Base-by-base conservation (phyloP, 2,888 invertebrate species). In the Anticlea derivata region DNA sequence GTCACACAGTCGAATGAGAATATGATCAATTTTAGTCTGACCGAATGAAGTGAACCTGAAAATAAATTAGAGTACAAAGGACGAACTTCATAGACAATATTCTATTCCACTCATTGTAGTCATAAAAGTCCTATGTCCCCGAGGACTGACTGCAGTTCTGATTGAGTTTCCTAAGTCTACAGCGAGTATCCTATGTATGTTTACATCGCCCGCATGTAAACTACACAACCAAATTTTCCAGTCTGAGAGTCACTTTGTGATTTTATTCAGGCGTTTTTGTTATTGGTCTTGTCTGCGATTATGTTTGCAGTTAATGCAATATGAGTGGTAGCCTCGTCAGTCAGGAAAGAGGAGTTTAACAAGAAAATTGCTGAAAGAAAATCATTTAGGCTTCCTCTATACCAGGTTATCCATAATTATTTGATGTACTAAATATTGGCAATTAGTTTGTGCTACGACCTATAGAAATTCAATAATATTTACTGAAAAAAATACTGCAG, bases 151-250 rank as follows among this genome's bases (percentile, higher is more conserved):
- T 23, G 20, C 41, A 41, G 43, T 47, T 52, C 56, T 45, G 50
- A 52, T 55, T 34, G 46, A 59, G 60, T 53, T 60, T 68, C 55
- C 46, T 67, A 68, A 66, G 63, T 70, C 67, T 67, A 63, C 55
- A 45, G 46, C 48, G 56, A 46, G 49, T 58, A 52, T 54, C 49
- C 57, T 66, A 64, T 81, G 74, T 66, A 64, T 81, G 74, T 85
- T 81, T 82, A 72, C 75, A 47, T 50, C 61, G 59, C 88, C 88
- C 88, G 85, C 86, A 89, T 88, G 78, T 79, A 73, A 78, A 78
- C 80, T 71, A 82, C 75, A 75, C 80, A 74, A 71, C 67, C 72
- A 71, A 86, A 86, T 87, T 88, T 86, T 86, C 81, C 89, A 75
- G 86, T 88, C 86, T 85, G 64, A 65, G 52, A 67, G 63, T 63